A percentile compares a stretch with the other conserved stretches of the same genome.
phyloP scores from a whole-genome alignment of 2,113 vertebrate species.

The Pseudolaguvia tuberculata region DNA sequence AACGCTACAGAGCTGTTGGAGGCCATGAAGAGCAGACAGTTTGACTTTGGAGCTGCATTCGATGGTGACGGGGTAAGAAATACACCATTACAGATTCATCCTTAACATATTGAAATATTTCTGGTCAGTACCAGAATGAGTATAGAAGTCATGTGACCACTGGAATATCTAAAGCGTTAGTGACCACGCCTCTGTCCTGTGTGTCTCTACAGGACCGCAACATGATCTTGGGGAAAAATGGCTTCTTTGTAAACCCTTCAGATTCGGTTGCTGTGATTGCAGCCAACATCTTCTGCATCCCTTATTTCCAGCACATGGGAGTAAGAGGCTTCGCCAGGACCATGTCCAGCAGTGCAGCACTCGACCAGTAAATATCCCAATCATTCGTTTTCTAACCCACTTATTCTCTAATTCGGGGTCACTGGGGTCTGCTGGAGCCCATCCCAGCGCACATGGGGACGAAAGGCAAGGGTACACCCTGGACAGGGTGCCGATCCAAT shows the following conservation, averaged over 20 bases:
- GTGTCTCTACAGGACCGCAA: conserved; percentile 79
- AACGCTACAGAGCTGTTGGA: conserved; percentile 85
- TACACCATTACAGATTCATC: not conserved
- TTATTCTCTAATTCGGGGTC: too few relatives aligned
- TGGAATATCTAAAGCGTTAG: not conserved
- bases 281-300: conserved; percentile 94
- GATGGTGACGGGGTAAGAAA: conserved; percentile 84
- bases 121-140: not conserved
- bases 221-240: conserved; percentile 90
- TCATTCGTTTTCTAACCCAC: too few relatives aligned
- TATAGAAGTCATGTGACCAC: not conserved
- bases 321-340: conserved; percentile 91
- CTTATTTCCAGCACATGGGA: conserved; percentile 91
- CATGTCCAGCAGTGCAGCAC: conserved; percentile 92
- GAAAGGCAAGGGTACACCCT: too few relatives aligned
- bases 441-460: too few relatives aligned
- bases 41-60: conserved; percentile 92
- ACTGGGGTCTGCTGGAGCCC: too few relatives aligned
- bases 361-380: conserved; percentile 80
- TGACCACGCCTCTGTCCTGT: conserved; percentile 16
- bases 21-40: conserved; percentile 86
- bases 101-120: not conserved
- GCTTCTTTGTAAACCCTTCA: conserved; percentile 92
- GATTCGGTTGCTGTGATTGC: conserved; percentile 94
- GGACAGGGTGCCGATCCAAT: too few relatives aligned